phyloP scores from a whole-genome alignment of 30 jellyfish, hydroid and myxozoan genomes.

The Chrysaora quinquecirrha region DNA sequence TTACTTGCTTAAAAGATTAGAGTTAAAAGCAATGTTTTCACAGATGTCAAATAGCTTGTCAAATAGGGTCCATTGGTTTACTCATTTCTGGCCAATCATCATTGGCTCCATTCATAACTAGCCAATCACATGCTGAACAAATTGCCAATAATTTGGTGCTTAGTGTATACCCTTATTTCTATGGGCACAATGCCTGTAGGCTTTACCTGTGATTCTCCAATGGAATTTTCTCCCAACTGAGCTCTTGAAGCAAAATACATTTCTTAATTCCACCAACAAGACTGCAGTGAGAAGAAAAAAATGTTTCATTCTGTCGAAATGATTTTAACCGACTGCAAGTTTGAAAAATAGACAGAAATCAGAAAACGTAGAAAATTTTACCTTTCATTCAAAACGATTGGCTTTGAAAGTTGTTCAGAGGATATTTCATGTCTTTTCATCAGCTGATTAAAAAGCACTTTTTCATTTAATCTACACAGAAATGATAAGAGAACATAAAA shows the following conservation, averaged over 20 bases:
- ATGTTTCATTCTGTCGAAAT: not conserved
- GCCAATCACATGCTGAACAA: too few relatives aligned
- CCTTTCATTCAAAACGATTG: not conserved
- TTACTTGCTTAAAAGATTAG: too few relatives aligned
- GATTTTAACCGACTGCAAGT: not conserved
- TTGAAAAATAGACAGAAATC: not conserved
- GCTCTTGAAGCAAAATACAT: not conserved
- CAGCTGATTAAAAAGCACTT: not conserved
- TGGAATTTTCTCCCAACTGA: not conserved
- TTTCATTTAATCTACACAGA: not conserved
- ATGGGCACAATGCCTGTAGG: too few relatives aligned
- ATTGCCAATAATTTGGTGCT: too few relatives aligned
- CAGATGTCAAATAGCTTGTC: too few relatives aligned
- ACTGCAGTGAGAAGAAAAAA: not conserved
- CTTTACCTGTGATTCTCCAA: conserved; percentile 45
- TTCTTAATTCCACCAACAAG: conserved; percentile 13
- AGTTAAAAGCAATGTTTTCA: too few relatives aligned
- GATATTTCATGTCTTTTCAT: not conserved
- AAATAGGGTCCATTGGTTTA: too few relatives aligned
- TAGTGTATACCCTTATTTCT: too few relatives aligned
- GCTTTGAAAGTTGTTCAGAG: not conserved
- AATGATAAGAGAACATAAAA: too few relatives aligned
- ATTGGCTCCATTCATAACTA: too few relatives aligned
- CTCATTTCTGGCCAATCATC: too few relatives aligned
- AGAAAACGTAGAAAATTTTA: not conserved